Evolutionary conservation across 2,113 vertebrate species (phyloP).

Genomic region (Melanerpes formicivorus): DNA sequence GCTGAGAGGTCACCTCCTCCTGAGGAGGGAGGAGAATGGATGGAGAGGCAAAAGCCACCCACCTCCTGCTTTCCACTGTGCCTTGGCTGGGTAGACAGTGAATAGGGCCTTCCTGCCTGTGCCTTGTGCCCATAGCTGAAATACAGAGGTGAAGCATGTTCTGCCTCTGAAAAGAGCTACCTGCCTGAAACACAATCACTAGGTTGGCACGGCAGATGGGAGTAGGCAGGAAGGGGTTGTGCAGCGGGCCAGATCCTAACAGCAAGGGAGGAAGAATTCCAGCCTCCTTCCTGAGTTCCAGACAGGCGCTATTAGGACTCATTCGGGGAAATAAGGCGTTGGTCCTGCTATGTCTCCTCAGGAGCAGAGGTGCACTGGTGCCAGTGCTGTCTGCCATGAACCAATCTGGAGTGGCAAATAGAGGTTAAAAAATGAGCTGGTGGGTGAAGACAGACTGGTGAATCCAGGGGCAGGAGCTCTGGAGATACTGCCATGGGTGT

Average conservation of each 20-base stretch:
- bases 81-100: rapidly evolving
- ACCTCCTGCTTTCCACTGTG: background rate
- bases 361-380: background rate
- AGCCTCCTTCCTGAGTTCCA: background rate
- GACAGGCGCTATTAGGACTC: background rate
- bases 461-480: background rate
- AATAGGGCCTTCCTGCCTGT: background rate
- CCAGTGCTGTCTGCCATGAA: background rate
- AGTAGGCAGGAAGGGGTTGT: rapidly evolving
- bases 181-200: background rate
- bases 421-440: background rate
- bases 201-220: background rate
- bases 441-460: background rate
- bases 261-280: background rate
- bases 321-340: background rate
- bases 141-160: rapidly evolving
- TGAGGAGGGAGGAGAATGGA: background rate
- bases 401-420: background rate
- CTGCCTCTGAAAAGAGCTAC: background rate
- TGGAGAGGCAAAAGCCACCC: background rate
- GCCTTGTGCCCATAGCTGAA: background rate
- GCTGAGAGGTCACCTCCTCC: background rate
- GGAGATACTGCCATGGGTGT: background rate
- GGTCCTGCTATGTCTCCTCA: background rate
- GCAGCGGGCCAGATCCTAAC: background rate